Base-by-base conservation (phyloP, 2,797 vertebrate species). In the Chanos chanos region DNA sequence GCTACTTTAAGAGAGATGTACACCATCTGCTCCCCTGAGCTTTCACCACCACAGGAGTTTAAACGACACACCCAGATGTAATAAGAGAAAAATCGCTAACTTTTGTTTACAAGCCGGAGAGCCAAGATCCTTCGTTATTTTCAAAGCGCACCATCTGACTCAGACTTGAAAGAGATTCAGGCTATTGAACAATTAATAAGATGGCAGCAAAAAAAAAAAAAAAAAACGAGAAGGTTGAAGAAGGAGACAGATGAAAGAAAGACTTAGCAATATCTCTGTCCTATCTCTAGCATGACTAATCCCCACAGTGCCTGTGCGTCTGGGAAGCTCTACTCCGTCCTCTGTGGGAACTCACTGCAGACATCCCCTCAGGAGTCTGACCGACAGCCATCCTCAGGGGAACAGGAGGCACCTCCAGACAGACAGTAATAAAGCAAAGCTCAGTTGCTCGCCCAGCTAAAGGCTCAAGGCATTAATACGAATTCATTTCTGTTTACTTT, bases 251-350 rank as follows among this genome's bases (percentile, higher is more conserved):
- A 83, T 76, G 79, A 80, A 69, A 68, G 66, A 76, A 76, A 74
- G 18, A 77, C n/a, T n/a, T n/a, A n/a, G n/a, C n/a, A 73, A 83
- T 79, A 84, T 82, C 79, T 77, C 70, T 72, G 74, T 71, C 49
- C 71, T 77, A 85, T 82, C 79, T 81, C 77, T 75, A 67, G 84
- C 82, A 82, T 85, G 83, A 86, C 84, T 86, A 85, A 88, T 86
- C 81, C 70, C 66, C 5, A 10, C 12, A 30, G 33, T 50, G 31
- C 47, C 41, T n/a, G 40, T 47, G 50, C 64, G 51, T 37, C 55
- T 25, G 33, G 24, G 48, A 64, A 75, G 52, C 65, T 81, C 61
- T 58, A 74, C 68, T 69, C 66, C 64, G 70, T 51, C 61, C 72
- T 73, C n/a, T n/a, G n/a, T n/a, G n/a, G n/a, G n/a, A n/a, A n/a